phyloP scores from a whole-genome alignment of 2,888 invertebrate genomes.

The Philaethria dido region DNA sequence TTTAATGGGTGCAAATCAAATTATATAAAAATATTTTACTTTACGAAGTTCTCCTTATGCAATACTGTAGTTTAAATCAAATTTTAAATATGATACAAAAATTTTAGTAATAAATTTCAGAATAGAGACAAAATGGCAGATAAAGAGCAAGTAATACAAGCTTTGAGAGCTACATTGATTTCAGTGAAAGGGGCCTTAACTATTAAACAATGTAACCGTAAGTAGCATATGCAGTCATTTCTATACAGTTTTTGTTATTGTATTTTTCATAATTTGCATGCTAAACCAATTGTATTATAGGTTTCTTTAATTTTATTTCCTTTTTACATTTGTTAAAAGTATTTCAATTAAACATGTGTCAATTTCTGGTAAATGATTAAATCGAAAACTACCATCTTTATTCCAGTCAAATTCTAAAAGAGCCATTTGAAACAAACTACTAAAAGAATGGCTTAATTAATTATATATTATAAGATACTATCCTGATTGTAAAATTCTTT shows the following conservation, averaged over 20 bases:
- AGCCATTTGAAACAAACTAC: too few species aligned
- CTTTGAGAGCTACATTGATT: constrained; percentile 75
- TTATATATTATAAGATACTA: too few species aligned
- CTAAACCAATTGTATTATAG: too few species aligned
- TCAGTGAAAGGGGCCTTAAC: constrained; percentile 80
- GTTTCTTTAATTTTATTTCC: too few species aligned
- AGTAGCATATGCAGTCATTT: constrained; percentile 53
- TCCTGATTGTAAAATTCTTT: background rate
- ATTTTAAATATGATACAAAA: background rate
- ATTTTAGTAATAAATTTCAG: constrained; percentile 6
- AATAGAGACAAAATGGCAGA: constrained; percentile 60
- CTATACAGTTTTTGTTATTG: background rate
- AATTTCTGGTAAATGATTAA: too few species aligned
- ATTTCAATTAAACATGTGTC: too few species aligned
- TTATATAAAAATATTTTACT: background rate
- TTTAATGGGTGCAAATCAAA: background rate
- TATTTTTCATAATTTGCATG: background rate
- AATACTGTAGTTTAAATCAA: background rate
- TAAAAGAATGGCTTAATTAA: too few species aligned
- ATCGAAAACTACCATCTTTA: too few species aligned
- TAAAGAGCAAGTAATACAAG: constrained; percentile 77
- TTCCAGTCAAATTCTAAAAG: too few species aligned
- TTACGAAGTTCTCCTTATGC: background rate
- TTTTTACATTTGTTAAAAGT: too few species aligned
- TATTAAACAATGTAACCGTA: constrained; percentile 80